Conservation (phyloP, 1,140 invertebrate species). For the Chionoecetes opilio region DNA sequence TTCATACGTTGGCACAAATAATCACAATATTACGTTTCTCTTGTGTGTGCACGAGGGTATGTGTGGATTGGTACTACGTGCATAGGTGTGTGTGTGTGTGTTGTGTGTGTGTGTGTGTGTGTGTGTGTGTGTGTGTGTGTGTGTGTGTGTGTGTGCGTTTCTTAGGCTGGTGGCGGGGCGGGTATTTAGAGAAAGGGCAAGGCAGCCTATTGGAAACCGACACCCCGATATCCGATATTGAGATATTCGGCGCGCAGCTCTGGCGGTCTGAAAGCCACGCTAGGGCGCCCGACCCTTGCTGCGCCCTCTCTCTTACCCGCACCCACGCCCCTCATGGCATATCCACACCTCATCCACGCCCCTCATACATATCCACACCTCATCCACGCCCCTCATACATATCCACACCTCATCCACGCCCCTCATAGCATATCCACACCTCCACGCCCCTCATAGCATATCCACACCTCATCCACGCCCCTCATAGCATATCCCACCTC, state of each 20-base stretch:
- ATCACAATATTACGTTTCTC: no score
- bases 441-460: no score
- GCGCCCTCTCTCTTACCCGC: slow-evolving; percentile 7
- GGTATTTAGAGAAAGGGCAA: slow-evolving; percentile 69
- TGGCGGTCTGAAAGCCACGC: slow-evolving; percentile 58
- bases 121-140: slow-evolving; percentile 31
- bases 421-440: no score
- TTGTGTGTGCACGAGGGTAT: no score
- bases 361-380: no score
- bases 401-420: no score
- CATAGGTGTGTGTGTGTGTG: neutral
- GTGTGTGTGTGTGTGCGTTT: slow-evolving; percentile 13
- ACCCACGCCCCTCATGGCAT: neutral
- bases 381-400: no score
- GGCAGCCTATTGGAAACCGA: slow-evolving; percentile 53
- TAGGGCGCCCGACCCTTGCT: slow-evolving; percentile 39
- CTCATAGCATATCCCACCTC: no score
- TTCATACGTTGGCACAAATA: no score
- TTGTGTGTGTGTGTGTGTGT: slow-evolving; percentile 28
- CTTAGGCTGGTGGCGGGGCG: neutral
- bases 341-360: no score
- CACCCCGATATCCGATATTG: slow-evolving; percentile 62
- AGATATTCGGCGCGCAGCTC: slow-evolving; percentile 52
- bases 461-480: no score
- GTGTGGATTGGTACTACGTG: neutral